phyloP scores from a whole-genome alignment of 2,113 vertebrate species.

The Cichladusa arquata region DNA sequence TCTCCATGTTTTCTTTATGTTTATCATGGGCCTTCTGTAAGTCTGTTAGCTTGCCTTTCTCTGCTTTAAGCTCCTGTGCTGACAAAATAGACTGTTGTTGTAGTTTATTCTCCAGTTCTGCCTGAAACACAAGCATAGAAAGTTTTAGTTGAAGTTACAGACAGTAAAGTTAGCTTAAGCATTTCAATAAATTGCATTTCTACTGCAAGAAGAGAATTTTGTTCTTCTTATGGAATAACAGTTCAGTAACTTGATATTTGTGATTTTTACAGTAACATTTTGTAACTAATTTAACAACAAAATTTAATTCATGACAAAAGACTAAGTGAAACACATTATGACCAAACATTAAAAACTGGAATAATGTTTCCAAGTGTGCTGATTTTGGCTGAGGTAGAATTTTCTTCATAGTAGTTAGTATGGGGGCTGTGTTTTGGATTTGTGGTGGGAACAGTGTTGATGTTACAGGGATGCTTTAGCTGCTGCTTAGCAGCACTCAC shows the following conservation, averaged over 20 bases:
- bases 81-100: slow-evolving; percentile 77
- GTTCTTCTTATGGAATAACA: not conserved
- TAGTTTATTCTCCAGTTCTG: slow-evolving; percentile 82
- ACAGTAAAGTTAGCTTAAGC: not conserved
- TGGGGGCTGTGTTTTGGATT: not conserved
- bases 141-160: not conserved
- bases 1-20: slow-evolving; percentile 75
- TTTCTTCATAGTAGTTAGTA: not conserved
- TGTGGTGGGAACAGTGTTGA: not conserved
- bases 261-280: not conserved
- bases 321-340: not conserved
- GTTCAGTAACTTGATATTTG: not conserved
- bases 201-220: not conserved
- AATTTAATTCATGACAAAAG: not conserved
- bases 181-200: not conserved
- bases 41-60: slow-evolving; percentile 76
- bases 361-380: not conserved
- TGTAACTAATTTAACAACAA: not conserved
- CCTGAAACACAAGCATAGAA: slow-evolving; percentile 71
- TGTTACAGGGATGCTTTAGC: not conserved
- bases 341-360: not conserved
- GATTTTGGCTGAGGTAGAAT: not conserved
- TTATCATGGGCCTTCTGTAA: slow-evolving; percentile 79
- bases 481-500: not conserved
- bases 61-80: slow-evolving; percentile 76